Conservation (phyloP, 2,797 vertebrate species). For the Onychomys leucogaster region DNA sequence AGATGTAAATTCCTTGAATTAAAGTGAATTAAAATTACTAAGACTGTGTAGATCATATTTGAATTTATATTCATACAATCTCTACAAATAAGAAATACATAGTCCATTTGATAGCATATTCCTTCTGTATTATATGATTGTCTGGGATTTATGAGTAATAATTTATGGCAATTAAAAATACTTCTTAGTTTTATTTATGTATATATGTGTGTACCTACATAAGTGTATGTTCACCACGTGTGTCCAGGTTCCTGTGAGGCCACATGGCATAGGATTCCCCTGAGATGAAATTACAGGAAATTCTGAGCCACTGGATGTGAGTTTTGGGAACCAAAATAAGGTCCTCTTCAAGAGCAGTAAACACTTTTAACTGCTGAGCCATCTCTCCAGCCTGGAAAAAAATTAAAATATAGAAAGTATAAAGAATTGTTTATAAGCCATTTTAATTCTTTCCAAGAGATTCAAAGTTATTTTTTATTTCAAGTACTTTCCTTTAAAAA, state of each 20-base stretch:
- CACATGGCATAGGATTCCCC: background rate
- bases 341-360: background rate
- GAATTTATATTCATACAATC: background rate
- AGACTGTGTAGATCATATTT: background rate
- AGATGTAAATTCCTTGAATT: background rate
- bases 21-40: background rate
- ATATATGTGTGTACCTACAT: background rate
- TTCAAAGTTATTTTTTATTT: background rate
- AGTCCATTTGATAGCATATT: background rate
- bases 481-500: conserved; percentile 10
- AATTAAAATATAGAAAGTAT: conserved; percentile 7
- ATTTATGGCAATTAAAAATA: background rate
- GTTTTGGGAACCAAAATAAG: background rate
- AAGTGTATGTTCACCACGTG: background rate
- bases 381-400: background rate
- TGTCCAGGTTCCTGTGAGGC: background rate
- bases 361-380: background rate
- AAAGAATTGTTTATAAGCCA: background rate
- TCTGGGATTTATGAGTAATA: conserved; percentile 4
- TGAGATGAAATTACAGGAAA: background rate
- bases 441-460: background rate
- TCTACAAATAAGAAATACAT: background rate
- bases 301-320: background rate
- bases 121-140: background rate
- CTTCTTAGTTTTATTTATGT: background rate